phyloP scores from a whole-genome alignment of 30 jellyfish, hydroid and myxozoan species.

The Aurelia sp. region DNA sequence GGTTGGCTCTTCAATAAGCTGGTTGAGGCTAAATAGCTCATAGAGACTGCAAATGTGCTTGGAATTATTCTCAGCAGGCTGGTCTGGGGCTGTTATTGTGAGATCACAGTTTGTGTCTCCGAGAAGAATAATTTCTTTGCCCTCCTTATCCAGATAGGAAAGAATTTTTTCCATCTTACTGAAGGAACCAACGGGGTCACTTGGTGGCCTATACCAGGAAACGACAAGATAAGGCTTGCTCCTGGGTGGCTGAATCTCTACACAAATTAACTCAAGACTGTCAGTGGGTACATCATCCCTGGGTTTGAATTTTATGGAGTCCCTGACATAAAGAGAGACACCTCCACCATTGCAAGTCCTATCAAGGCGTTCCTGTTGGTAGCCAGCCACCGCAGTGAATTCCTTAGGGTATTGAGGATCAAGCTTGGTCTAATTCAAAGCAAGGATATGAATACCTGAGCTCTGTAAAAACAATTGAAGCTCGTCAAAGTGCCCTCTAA shows the following conservation, averaged over 20 bases:
- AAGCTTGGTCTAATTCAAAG: slow-evolving; percentile 17
- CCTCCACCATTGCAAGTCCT: slow-evolving; percentile 2
- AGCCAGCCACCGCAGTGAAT: slow-evolving; percentile 1
- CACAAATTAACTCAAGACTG: neutral
- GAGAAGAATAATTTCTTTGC: too few relatives aligned
- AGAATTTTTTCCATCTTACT: too few relatives aligned
- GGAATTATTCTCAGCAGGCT: neutral
- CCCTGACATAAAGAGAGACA: neutral
- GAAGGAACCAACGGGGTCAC: too few relatives aligned
- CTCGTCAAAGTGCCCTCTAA: slow-evolving; percentile 4
- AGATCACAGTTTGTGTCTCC: too few relatives aligned
- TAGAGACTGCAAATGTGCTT: neutral
- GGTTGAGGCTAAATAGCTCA: slow-evolving; percentile 3
- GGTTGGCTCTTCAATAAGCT: slow-evolving; percentile 24
- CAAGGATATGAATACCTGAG: neutral
- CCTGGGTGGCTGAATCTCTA: neutral
- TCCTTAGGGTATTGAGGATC: slow-evolving; percentile 17
- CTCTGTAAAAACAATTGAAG: neutral
- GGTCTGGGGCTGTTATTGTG: neutral
- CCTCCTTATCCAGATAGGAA: too few relatives aligned
- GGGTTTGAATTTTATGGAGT: neutral
- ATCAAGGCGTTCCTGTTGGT: neutral
- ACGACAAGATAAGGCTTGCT: too few relatives aligned
- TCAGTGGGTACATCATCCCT: neutral
- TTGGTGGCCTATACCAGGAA: too few relatives aligned